Evolutionary conservation across 2,888 invertebrate genomes (phyloP).

Genomic region (Ornithoptera alexandrae): DNA sequence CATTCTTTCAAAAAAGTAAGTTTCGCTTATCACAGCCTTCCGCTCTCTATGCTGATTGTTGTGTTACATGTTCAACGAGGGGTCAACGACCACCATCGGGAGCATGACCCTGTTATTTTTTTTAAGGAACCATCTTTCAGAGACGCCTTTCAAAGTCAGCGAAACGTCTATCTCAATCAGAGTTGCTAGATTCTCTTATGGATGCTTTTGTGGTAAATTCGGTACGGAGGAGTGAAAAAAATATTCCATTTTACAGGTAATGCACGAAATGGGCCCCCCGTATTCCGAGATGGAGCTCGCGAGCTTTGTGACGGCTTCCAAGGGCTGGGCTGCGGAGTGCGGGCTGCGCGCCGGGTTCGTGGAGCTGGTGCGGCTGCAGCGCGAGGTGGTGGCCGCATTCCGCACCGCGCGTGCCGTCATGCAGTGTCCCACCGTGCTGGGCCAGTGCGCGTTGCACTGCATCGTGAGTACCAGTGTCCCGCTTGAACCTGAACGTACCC

Average conservation of each 20-base stretch:
- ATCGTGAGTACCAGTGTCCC: constrained; percentile 50
- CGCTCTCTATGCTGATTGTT: too few species aligned
- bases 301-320: constrained; percentile 96
- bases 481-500: not conserved
- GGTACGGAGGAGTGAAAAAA: too few species aligned
- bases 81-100: too few species aligned
- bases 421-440: constrained; percentile 92
- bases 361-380: constrained; percentile 91
- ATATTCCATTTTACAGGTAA: constrained; percentile 69
- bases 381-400: constrained; percentile 86
- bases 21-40: too few species aligned
- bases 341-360: constrained; percentile 95
- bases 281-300: constrained; percentile 91
- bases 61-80: too few species aligned
- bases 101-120: too few species aligned
- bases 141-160: too few species aligned
- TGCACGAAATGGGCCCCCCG: constrained; percentile 92
- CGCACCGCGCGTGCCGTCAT: constrained; percentile 89
- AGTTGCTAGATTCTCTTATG: too few species aligned
- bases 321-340: constrained; percentile 95
- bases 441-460: constrained; percentile 93
- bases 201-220: too few species aligned
- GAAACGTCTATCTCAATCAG: too few species aligned
- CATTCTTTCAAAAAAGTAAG: constrained; percentile 92
- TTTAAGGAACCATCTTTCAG: too few species aligned